phyloP scores from a whole-genome alignment of 2,797 vertebrate species.

The Sebastes vulpes region DNA sequence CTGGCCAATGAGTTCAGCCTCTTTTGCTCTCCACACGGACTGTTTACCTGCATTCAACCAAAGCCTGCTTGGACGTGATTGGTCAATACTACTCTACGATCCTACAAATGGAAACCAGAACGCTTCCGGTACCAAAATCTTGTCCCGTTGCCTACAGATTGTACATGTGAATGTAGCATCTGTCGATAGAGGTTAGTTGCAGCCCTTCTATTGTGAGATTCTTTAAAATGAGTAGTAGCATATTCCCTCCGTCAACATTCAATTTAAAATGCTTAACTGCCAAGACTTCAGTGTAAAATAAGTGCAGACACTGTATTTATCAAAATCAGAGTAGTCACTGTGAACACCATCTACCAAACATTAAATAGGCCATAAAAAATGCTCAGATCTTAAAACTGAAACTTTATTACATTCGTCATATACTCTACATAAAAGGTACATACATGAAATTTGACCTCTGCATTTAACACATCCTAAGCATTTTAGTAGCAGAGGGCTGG shows the following conservation, averaged over 20 bases:
- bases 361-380: neutral
- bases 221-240: neutral
- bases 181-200: neutral
- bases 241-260: neutral
- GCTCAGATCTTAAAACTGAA: no score
- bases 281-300: neutral
- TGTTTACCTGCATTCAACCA: neutral
- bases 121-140: neutral
- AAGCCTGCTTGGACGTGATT: neutral
- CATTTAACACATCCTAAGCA: no score
- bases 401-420: no score
- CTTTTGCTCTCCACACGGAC: neutral
- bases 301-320: neutral
- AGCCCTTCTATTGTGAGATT: neutral
- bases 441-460: no score
- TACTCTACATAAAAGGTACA: accelerated
- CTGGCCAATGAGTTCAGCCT: neutral
- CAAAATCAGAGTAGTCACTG: neutral
- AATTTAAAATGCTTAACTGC: neutral
- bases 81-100: neutral
- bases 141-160: neutral
- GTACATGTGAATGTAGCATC: neutral
- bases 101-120: neutral
- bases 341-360: neutral
- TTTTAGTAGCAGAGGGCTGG: no score